Evolutionary conservation across 2,888 invertebrate genomes (phyloP).

Genomic region (Mactromeris polynyma): DNA sequence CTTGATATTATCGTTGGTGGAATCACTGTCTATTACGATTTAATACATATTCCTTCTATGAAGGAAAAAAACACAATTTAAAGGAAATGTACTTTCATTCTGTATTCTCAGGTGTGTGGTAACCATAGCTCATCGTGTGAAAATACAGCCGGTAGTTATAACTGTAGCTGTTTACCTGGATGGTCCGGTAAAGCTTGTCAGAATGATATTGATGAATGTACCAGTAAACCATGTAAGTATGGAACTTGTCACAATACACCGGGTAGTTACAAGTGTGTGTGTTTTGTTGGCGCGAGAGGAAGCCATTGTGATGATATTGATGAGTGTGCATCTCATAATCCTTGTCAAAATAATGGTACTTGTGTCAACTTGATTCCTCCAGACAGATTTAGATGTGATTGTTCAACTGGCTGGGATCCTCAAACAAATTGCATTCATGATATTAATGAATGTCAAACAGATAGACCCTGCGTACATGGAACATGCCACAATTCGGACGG

Average conservation of each 20-base stretch:
- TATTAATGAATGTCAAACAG: constrained; percentile 16
- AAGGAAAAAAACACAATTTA: background rate
- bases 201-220: constrained; percentile 47
- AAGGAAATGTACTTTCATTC: too few species aligned
- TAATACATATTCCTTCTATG: background rate
- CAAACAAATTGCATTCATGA: constrained; percentile 21
- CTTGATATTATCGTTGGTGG: background rate
- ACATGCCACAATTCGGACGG: constrained; percentile 5
- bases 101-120: background rate
- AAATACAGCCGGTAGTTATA: background rate
- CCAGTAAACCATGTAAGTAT: constrained; percentile 45
- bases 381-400: background rate
- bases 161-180: background rate
- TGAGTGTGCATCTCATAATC: constrained; percentile 13
- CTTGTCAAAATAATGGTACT: constrained; percentile 12
- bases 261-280: constrained; percentile 17
- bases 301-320: constrained; percentile 29
- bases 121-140: constrained; percentile 10
- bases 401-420: constrained; percentile 1
- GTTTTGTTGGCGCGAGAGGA: background rate
- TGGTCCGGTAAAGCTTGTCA: constrained; percentile 55
- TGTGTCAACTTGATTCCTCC: constrained; percentile 4
- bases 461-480: constrained; percentile 18
- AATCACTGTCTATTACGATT: background rate
- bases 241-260: constrained; percentile 15